phyloP scores from a whole-genome alignment of 2,797 vertebrate species.

The Telmatherina bonti region DNA sequence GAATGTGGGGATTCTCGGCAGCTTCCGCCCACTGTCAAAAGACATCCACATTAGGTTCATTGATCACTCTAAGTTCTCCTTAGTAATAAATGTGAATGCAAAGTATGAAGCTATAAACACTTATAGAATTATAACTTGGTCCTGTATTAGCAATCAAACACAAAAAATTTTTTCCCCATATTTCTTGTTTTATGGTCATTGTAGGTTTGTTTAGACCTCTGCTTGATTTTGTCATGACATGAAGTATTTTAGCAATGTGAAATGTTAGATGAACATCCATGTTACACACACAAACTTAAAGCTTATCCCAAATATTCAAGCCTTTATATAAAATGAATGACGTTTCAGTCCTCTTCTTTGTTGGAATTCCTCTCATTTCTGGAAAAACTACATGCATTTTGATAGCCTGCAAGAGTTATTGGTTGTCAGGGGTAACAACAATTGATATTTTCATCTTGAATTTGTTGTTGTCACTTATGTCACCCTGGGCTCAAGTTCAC shows the following conservation, averaged over 20 bases:
- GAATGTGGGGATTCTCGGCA: too few relatives aligned
- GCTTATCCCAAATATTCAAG: too few relatives aligned
- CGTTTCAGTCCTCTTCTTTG: too few relatives aligned
- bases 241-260: neutral
- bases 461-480: conserved; percentile 5
- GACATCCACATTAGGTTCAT: too few relatives aligned
- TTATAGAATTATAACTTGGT: too few relatives aligned
- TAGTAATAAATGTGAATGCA: too few relatives aligned
- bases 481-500: conserved; percentile 43
- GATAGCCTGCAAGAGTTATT: conserved; percentile 28
- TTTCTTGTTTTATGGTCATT: neutral
- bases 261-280: neutral
- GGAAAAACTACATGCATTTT: conserved; percentile 20
- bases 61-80: too few relatives aligned
- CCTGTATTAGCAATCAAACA: too few relatives aligned
- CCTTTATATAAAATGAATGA: too few relatives aligned
- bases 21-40: too few relatives aligned
- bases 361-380: conserved; percentile 7
- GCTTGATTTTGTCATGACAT: neutral
- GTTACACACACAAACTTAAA: neutral
- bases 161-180: neutral
- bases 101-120: too few relatives aligned
- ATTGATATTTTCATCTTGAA: conserved; percentile 45
- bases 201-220: neutral
- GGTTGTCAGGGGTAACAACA: conserved; percentile 4